Percentiles rank a stretch among this genome's conserved stretches.
Evolutionary conservation across 1,140 invertebrate genomes (phyloP).

Genomic region (Mylabris phalerata): DNA sequence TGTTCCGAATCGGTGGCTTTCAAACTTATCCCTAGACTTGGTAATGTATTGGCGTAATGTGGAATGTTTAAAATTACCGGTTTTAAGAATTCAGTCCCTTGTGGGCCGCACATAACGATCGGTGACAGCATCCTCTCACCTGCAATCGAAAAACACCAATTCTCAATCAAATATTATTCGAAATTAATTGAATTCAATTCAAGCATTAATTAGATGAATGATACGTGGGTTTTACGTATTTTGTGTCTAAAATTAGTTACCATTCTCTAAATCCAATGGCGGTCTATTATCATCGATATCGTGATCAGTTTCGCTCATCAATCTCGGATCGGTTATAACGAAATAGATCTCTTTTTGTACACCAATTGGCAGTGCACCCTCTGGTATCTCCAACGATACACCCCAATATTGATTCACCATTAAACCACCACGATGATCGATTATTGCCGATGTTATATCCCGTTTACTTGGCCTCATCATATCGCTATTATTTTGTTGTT

Average conservation of each 20-base stretch:
- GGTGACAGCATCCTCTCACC: constrained; percentile 90
- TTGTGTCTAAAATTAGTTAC: constrained; percentile 46
- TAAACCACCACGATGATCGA: constrained; percentile 72
- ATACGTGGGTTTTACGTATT: neutral
- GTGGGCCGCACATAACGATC: constrained; percentile 91
- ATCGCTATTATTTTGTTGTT: constrained; percentile 14
- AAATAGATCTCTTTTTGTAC: constrained; percentile 89
- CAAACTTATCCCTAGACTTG: constrained; percentile 60
- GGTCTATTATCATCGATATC: constrained; percentile 50
- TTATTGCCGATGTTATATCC: constrained; percentile 58
- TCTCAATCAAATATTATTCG: neutral
- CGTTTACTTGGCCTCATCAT: constrained; percentile 31
- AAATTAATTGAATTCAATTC: neutral
- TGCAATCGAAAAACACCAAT: constrained; percentile 40
- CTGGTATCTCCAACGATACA: constrained; percentile 81
- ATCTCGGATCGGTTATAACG: constrained; percentile 72
- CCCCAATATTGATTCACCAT: constrained; percentile 82
- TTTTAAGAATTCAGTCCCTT: constrained; percentile 78
- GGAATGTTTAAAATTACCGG: constrained; percentile 81
- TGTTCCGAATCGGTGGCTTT: constrained; percentile 76
- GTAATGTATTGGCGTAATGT: constrained; percentile 64
- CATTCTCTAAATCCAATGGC: constrained; percentile 81
- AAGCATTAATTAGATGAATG: neutral
- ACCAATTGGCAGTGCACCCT: constrained; percentile 73
- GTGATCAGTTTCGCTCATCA: constrained; percentile 48